These are phyloP conservation scores for Leptinotarsa lineolata DNA, from an alignment of 1,140 invertebrate genomes.

Conservation along the genomic window DNA sequence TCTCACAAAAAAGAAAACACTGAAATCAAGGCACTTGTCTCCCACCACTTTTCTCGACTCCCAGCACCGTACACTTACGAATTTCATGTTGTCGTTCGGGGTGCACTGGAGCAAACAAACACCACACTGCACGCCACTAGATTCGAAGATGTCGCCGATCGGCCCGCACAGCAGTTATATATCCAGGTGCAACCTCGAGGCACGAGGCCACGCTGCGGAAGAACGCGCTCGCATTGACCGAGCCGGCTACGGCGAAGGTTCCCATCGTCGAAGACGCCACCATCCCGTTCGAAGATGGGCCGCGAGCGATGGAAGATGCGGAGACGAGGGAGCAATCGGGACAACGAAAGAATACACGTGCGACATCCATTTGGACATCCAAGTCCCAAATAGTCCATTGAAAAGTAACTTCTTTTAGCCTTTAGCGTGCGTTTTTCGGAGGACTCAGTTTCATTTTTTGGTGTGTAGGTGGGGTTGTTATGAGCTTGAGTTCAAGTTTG, in stretches of 20 bases:
- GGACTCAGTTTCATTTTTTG: no score
- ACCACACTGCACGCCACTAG: conserved; percentile 26
- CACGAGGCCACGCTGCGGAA: conserved; percentile 48
- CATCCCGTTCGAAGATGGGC: neutral
- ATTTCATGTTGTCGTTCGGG: conserved; percentile 37
- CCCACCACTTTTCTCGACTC: neutral
- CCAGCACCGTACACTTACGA: conserved; percentile 34
- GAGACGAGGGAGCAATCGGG: neutral
- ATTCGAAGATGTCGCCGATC: conserved; percentile 36
- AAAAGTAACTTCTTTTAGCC: no score
- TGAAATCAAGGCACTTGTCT: neutral
- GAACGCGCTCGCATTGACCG: conserved; percentile 49
- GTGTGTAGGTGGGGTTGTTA: no score
- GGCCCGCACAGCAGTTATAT: conserved; percentile 44
- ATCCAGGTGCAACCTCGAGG: conserved; percentile 48
- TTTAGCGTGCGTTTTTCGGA: no score
- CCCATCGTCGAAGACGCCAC: conserved; percentile 36
- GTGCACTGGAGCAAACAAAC: conserved; percentile 25
- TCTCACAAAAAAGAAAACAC: neutral
- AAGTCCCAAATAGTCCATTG: no score
- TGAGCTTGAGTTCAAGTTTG: no score
- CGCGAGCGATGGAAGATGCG: neutral
- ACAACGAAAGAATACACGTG: no score
- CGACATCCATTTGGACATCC: no score
- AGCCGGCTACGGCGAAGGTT: conserved; percentile 35